Evolutionary conservation across 2,797 vertebrate genomes (phyloP).

Genomic region (Acridotheres tristis): DNA sequence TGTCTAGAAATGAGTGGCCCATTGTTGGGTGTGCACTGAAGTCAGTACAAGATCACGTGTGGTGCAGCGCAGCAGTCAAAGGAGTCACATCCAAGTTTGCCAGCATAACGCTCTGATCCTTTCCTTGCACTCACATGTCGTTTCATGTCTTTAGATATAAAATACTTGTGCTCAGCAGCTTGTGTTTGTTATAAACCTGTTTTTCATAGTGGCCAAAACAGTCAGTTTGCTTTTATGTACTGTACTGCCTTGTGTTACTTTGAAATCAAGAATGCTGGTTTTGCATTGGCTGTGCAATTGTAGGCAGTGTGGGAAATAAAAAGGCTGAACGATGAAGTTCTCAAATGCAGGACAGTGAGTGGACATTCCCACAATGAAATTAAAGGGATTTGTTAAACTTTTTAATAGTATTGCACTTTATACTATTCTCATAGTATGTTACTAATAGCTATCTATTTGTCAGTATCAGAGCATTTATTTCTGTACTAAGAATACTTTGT

Average conservation of each 20-base stretch:
- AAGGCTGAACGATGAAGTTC: neutral
- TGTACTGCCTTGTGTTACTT: conserved; percentile 6
- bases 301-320: neutral
- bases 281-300: neutral
- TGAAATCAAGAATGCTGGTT: neutral
- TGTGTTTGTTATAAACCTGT: conserved; percentile 53
- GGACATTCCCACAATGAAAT: neutral
- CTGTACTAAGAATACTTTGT: neutral
- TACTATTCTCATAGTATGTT: neutral
- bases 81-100: neutral
- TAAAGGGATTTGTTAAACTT: neutral
- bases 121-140: conserved; percentile 1
- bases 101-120: neutral
- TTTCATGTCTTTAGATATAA: conserved; percentile 33
- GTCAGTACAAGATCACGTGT: neutral
- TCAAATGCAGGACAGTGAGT: neutral
- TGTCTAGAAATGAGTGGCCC: neutral
- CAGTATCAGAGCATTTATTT: neutral
- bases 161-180: conserved; percentile 65
- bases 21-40: neutral
- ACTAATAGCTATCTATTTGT: neutral
- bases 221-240: conserved; percentile 64
- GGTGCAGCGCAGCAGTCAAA: neutral
- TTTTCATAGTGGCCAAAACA: conserved; percentile 40
- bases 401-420: neutral